phyloP scores from a whole-genome alignment of 2,888 invertebrate genomes.

The Rugalucina vietnamica region DNA sequence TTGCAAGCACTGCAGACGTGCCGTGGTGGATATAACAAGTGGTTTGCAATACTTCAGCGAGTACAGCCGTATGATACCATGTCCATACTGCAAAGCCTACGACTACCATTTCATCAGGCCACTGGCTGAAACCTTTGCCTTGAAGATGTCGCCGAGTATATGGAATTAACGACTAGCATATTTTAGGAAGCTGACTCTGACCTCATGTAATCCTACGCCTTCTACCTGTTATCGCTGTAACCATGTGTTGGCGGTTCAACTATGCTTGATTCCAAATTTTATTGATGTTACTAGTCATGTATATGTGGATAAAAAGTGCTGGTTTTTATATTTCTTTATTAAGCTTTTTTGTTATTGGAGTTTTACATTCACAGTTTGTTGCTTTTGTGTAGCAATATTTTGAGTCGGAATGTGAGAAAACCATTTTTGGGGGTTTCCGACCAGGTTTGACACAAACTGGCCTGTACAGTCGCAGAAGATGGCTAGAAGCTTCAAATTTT shows the following conservation, averaged over 20 bases:
- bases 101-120: slow-evolving; percentile 98
- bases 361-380: not conserved
- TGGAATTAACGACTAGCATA: slow-evolving; percentile 64
- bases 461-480: too few relatives aligned
- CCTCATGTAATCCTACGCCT: slow-evolving; percentile 14
- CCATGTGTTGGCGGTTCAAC: not conserved
- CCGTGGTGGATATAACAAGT: slow-evolving; percentile 92
- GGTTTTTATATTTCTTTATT: not conserved
- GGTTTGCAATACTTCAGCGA: slow-evolving; percentile 96
- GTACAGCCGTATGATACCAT: slow-evolving; percentile 92
- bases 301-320: not conserved
- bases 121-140: slow-evolving; percentile 84
- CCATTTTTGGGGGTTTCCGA: too few relatives aligned
- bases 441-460: too few relatives aligned
- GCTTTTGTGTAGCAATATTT: not conserved
- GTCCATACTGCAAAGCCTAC: slow-evolving; percentile 94
- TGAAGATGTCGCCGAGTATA: slow-evolving; percentile 74
- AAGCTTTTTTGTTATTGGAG: not conserved
- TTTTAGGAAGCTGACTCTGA: not conserved
- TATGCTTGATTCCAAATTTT: not conserved
- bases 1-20: slow-evolving; percentile 97
- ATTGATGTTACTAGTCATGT: slow-evolving; percentile 1
- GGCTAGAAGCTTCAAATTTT: too few relatives aligned
- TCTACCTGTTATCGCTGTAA: slow-evolving; percentile 6
- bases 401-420: too few relatives aligned